These are phyloP conservation scores for Folsomia candida DNA, from an alignment of 2,888 invertebrate species.

Conservation along the genomic window DNA sequence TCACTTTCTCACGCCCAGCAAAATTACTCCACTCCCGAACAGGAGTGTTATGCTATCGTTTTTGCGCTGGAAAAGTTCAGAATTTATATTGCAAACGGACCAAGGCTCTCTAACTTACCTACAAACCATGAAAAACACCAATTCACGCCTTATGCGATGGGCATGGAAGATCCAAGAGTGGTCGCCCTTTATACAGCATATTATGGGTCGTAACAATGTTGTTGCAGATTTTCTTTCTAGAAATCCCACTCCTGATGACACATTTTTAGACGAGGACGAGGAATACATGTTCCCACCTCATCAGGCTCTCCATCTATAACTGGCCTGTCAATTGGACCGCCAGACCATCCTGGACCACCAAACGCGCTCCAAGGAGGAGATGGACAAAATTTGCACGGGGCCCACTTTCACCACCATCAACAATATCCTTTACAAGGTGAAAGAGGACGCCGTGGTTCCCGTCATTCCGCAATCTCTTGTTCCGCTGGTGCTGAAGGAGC, in stretches of 20 bases:
- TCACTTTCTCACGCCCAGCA: constrained; percentile 10
- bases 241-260: constrained; percentile 1
- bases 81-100: constrained; percentile 12
- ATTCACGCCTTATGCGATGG: constrained; percentile 27
- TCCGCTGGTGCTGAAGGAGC: background rate
- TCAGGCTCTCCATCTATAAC: background rate
- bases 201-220: constrained; percentile 14
- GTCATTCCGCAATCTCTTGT: constrained; percentile 12
- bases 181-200: constrained; percentile 9
- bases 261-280: background rate
- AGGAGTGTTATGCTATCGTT: constrained; percentile 20
- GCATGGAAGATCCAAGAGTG: constrained; percentile 26
- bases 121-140: constrained; percentile 21
- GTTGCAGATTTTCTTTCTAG: constrained; percentile 30
- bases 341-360: background rate
- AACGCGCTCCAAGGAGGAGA: background rate
- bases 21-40: constrained; percentile 10
- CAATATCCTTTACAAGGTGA: background rate
- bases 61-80: constrained; percentile 17
- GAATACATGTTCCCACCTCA: background rate
- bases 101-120: no score
- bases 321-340: background rate
- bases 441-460: background rate
- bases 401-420: background rate
- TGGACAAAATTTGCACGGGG: background rate